Conservation (phyloP, 2,888 invertebrate genomes). For the Celastrina argiolus region DNA sequence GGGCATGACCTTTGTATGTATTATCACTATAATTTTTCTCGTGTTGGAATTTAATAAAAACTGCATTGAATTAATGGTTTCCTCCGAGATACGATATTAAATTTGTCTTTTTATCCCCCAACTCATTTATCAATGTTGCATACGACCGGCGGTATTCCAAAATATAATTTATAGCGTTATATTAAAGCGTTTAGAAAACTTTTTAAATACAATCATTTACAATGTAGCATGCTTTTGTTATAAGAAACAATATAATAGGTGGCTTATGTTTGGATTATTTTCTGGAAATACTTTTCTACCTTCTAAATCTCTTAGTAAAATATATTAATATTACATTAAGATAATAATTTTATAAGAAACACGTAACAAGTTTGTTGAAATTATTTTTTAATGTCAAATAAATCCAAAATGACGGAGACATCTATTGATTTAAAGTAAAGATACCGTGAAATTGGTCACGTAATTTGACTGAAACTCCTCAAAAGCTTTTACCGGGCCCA, state of each 20-base stretch:
- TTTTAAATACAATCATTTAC: neutral
- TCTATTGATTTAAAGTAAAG: slow-evolving; percentile 12
- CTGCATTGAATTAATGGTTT: slow-evolving; percentile 30
- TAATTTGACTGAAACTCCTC: slow-evolving; percentile 15
- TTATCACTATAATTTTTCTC: slow-evolving; percentile 9
- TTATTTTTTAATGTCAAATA: slow-evolving; percentile 15
- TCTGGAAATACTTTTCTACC: too few species aligned
- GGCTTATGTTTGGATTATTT: neutral
- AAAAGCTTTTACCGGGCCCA: slow-evolving; percentile 8
- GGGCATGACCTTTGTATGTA: slow-evolving; percentile 14
- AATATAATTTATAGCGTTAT: slow-evolving; percentile 19
- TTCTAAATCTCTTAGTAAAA: neutral
- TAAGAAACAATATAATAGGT: neutral
- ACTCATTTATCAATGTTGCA: slow-evolving; percentile 47
- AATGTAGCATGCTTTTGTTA: neutral
- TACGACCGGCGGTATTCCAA: slow-evolving; percentile 19
- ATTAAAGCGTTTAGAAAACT: slow-evolving; percentile 15
- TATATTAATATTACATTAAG: neutral
- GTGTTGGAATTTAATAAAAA: slow-evolving; percentile 43
- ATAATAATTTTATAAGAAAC: neutral
- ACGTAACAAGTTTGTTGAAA: neutral
- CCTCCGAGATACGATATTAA: slow-evolving; percentile 48
- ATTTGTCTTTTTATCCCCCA: slow-evolving; percentile 53
- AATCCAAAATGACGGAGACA: slow-evolving; percentile 6
- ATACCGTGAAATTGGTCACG: slow-evolving; percentile 24